Percentiles rank a stretch among this genome's conserved stretches.
These are phyloP conservation scores for Abramis brama DNA, from an alignment of 2,113 vertebrate genomes.

Conservation along the genomic window DNA sequence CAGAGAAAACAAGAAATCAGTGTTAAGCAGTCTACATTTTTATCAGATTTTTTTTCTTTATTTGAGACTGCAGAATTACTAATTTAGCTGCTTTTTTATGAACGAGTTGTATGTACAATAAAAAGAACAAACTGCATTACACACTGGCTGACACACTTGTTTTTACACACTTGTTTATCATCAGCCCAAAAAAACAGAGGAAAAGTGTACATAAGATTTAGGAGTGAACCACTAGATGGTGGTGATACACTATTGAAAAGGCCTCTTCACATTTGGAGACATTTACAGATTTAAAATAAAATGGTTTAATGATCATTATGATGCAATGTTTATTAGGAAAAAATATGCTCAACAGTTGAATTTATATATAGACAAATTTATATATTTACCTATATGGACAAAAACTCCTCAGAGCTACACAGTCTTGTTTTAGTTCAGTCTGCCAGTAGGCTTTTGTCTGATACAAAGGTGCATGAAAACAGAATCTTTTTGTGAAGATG, in stretches of 20 bases:
- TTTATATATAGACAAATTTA: too few species aligned
- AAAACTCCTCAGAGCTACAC: neutral
- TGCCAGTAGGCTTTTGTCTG: constrained; percentile 11
- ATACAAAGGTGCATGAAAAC: neutral
- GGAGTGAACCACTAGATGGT: constrained; percentile 62
- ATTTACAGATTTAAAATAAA: neutral
- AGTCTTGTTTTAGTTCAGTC: neutral
- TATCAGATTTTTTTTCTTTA: neutral
- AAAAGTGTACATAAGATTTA: constrained; percentile 5
- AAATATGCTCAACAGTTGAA: too few species aligned
- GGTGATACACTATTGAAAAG: constrained; percentile 41
- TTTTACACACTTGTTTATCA: neutral
- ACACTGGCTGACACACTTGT: neutral
- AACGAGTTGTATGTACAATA: neutral
- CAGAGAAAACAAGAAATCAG: neutral
- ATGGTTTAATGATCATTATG: neutral
- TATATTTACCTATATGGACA: too few species aligned
- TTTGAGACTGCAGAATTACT: neutral
- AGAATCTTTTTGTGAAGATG: neutral
- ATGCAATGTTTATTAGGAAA: too few species aligned
- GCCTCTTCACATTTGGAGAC: constrained; percentile 22
- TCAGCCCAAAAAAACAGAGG: neutral
- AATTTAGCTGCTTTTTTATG: neutral
- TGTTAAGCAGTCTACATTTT: neutral
- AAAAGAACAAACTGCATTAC: neutral